These are phyloP conservation scores for Clarias batrachus DNA, from an alignment of 2,113 vertebrate genomes.

Conservation along the genomic window DNA sequence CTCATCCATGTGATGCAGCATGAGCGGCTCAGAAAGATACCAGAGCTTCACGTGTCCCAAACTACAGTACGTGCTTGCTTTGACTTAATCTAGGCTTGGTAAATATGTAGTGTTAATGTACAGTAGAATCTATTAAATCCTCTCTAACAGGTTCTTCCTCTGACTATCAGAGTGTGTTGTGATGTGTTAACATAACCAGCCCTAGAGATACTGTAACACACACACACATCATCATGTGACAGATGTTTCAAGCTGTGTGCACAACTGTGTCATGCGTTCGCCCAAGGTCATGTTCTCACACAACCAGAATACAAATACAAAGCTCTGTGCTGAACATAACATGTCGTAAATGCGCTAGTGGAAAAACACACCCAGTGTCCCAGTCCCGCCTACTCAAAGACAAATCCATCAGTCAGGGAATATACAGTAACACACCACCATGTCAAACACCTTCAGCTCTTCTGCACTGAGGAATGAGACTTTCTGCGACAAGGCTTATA, in stretches of 20 bases:
- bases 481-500: no score
- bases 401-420: neutral
- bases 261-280: neutral
- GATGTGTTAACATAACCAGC: neutral
- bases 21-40: neutral
- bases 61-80: neutral
- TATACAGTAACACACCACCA: neutral
- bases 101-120: neutral
- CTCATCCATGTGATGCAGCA: neutral
- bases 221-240: neutral
- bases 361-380: neutral
- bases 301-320: slow-evolving; percentile 3
- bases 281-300: neutral
- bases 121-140: neutral
- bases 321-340: neutral
- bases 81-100: neutral
- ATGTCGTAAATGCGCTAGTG: neutral
- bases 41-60: neutral
- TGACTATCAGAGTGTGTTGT: neutral
- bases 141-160: neutral
- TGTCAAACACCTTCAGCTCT: neutral
- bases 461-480: neutral
- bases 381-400: neutral
- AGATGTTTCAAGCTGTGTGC: slow-evolving; percentile 18
- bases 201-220: neutral